Conservation (phyloP, 2,888 invertebrate species). For the Xestia rhomboidea region DNA sequence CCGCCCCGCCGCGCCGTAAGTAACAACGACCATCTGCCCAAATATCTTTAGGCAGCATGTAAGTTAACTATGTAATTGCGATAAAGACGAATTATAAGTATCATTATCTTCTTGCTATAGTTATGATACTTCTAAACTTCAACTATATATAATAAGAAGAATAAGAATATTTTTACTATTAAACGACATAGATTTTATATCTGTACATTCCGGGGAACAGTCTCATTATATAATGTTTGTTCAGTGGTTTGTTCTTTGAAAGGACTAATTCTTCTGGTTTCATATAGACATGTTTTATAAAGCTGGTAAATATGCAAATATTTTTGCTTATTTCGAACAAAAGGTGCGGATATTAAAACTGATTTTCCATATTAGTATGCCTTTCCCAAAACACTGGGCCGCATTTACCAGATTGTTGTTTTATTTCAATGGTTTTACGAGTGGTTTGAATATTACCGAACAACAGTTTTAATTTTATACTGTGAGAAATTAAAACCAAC, state of each 20-base stretch:
- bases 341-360: slow-evolving; percentile 2
- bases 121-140: not conserved
- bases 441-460: not conserved
- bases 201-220: too few species aligned
- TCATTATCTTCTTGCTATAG: not conserved
- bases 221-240: too few species aligned
- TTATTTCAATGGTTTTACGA: not conserved
- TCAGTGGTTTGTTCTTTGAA: too few species aligned
- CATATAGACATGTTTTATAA: not conserved
- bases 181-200: too few species aligned
- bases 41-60: not conserved
- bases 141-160: too few species aligned
- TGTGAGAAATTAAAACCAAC: not conserved
- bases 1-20: not conserved
- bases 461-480: not conserved
- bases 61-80: not conserved
- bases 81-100: not conserved
- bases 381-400: not conserved
- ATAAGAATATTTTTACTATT: too few species aligned
- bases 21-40: not conserved
- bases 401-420: not conserved
- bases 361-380: slow-evolving; percentile 11
- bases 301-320: not conserved
- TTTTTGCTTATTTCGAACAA: slow-evolving; percentile 9
- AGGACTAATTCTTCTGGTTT: not conserved